Base-by-base conservation (phyloP, 2,113 vertebrate genomes). In the Hemicordylus capensis region DNA sequence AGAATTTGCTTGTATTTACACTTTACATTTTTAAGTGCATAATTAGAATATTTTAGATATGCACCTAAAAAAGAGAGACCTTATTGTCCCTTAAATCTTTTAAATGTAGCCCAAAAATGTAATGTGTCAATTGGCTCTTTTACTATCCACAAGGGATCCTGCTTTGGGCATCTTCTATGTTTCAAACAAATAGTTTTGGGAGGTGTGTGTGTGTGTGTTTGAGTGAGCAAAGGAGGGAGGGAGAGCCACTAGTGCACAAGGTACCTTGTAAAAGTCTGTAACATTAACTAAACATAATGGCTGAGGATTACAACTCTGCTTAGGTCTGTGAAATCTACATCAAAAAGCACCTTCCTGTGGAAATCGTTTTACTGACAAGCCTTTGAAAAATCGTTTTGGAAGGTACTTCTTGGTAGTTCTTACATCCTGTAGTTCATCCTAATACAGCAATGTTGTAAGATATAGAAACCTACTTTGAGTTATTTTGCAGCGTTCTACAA, bases 351-450 rank as follows among this genome's bases (percentile, higher is more conserved):
- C 1, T 80, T 81, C 2, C 2, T 83, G 56, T 70, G 11, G 84
- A 48, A 86, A 83, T 87, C 0, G 3, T 59, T 91, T 76, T 22
- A 17, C 88, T 34, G 2, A 34, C n/a, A 63, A 88, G 64, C 9
- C 1, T 87, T 92, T 81, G 48, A 86, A 91, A 90, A 89, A 0
- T 1, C 42, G 67, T 90, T 76, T 84, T 69, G 20, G 17, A 87
- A 91, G 77, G 44, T 76, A 6, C 1, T 79, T 80, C 72, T 48
- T 1, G 42, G 46, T 26, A 74, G 31, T 39, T 84, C 72, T 76
- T 83, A 7, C 28, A 58, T 5, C 39, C 19, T 58, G 6, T 4
- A 48, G 2, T 76, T 19, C 1, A 61, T 82, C 85, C 63, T 76
- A 88, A 63, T 81, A 48, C 76, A 72, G 15, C 6, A 80, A 59